Percentiles rank a stretch among this genome's conserved stretches.
Evolutionary conservation across 2,888 invertebrate genomes (phyloP).

Genomic region (Apoderus coryli): DNA sequence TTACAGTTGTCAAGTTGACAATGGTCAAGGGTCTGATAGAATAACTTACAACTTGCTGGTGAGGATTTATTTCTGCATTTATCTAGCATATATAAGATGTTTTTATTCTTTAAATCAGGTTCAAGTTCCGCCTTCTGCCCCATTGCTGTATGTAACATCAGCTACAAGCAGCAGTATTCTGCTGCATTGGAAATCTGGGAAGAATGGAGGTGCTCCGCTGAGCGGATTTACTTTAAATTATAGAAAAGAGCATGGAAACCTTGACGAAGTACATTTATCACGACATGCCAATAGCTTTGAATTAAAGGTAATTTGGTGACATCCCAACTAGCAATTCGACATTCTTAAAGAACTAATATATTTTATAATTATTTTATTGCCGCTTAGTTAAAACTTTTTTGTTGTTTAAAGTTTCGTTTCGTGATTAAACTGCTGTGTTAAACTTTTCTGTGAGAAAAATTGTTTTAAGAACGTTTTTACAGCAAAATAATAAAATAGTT

Average conservation of each 20-base stretch:
- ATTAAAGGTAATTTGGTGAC: constrained; percentile 43
- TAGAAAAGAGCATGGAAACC: constrained; percentile 43
- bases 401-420: too few relatives aligned
- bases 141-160: constrained; percentile 57
- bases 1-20: constrained; percentile 56
- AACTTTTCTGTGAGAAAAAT: too few relatives aligned
- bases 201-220: constrained; percentile 52
- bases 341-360: too few relatives aligned
- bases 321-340: too few relatives aligned
- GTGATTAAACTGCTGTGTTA: too few relatives aligned
- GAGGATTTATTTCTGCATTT: constrained; percentile 28
- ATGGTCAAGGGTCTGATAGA: constrained; percentile 51
- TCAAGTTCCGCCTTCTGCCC: constrained; percentile 62
- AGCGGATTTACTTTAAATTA: constrained; percentile 54
- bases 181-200: constrained; percentile 60
- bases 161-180: constrained; percentile 61
- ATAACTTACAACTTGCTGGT: constrained; percentile 48
- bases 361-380: too few relatives aligned
- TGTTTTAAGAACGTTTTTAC: too few relatives aligned
- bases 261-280: constrained; percentile 48
- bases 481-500: too few relatives aligned
- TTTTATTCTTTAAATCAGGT: background rate
- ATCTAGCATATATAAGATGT: background rate
- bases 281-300: constrained; percentile 53
- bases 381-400: too few relatives aligned